phyloP scores from a whole-genome alignment of 2,113 vertebrate genomes.

The Bufo bufo region DNA sequence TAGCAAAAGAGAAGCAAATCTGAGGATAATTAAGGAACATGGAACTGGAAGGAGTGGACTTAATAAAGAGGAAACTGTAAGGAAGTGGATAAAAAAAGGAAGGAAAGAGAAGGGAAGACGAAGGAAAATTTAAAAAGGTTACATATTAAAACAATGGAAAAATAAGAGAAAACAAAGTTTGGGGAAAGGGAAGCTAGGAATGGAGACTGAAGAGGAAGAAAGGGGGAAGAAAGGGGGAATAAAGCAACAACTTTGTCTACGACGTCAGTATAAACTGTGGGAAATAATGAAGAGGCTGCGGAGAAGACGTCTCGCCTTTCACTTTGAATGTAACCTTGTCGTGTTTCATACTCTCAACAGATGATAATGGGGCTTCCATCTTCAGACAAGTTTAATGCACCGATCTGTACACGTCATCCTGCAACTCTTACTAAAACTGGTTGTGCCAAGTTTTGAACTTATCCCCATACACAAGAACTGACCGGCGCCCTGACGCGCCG shows the following conservation, averaged over 20 bases:
- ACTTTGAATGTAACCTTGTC: conserved; percentile 13
- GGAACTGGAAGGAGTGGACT: no score
- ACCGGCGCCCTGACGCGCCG: no score
- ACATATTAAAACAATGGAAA: neutral
- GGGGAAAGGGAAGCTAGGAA: no score
- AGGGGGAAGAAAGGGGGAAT: neutral
- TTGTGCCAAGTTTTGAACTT: no score
- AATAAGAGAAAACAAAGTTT: no score
- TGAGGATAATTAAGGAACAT: no score
- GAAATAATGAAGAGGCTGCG: neutral
- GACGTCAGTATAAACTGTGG: neutral
- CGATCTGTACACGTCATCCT: neutral
- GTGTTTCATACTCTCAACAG: conserved; percentile 53
- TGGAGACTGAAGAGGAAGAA: neutral
- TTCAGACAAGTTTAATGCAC: neutral
- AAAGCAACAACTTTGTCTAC: neutral
- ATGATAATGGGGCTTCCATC: neutral
- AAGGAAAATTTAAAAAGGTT: neutral
- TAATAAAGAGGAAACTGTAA: no score
- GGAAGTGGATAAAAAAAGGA: no score
- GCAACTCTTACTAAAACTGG: neutral
- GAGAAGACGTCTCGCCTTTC: neutral
- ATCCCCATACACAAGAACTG: no score
- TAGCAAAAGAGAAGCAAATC: no score
- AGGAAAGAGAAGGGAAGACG: neutral